phyloP scores from a whole-genome alignment of 2,888 invertebrate genomes.

The Ypsolopha sequella region DNA sequence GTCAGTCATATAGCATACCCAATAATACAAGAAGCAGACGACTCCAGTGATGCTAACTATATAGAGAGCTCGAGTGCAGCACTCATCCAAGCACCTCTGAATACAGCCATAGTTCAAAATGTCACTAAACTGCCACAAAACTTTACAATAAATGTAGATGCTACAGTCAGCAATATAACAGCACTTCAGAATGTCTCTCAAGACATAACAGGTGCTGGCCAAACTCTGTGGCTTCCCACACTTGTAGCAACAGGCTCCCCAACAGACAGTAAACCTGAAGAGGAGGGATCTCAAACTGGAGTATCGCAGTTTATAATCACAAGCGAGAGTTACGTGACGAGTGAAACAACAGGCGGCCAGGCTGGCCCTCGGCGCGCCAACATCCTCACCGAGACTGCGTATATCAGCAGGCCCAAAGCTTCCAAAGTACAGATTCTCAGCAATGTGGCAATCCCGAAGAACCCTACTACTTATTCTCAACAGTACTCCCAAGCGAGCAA shows the following conservation, averaged over 20 bases:
- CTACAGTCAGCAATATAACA: slow-evolving; percentile 56
- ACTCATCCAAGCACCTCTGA: slow-evolving; percentile 53
- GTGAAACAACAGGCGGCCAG: slow-evolving; percentile 31
- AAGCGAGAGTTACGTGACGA: slow-evolving; percentile 50
- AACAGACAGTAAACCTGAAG: slow-evolving; percentile 43
- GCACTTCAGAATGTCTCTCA: slow-evolving; percentile 60
- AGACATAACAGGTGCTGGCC: slow-evolving; percentile 40
- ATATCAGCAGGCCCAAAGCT: slow-evolving; percentile 43
- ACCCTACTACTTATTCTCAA: slow-evolving; percentile 40
- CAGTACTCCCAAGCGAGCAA: slow-evolving; percentile 43
- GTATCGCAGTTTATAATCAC: slow-evolving; percentile 62
- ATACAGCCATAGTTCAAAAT: slow-evolving; percentile 59
- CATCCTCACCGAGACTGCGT: slow-evolving; percentile 52
- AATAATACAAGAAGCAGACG: slow-evolving; percentile 50
- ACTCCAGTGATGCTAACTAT: slow-evolving; percentile 50
- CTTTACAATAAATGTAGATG: slow-evolving; percentile 62
- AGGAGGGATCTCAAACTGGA: slow-evolving; percentile 42
- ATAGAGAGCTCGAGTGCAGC: slow-evolving; percentile 45
- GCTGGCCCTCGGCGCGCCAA: slow-evolving; percentile 40
- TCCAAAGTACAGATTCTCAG: slow-evolving; percentile 66
- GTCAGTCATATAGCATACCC: slow-evolving; percentile 53
- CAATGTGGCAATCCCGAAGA: slow-evolving; percentile 60
- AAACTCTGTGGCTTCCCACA: slow-evolving; percentile 61
- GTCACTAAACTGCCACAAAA: slow-evolving; percentile 60
- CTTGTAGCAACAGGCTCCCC: slow-evolving; percentile 46